These are phyloP conservation scores for Spondyliosoma cantharus DNA, from an alignment of 2,797 vertebrate species.

Conservation along the genomic window DNA sequence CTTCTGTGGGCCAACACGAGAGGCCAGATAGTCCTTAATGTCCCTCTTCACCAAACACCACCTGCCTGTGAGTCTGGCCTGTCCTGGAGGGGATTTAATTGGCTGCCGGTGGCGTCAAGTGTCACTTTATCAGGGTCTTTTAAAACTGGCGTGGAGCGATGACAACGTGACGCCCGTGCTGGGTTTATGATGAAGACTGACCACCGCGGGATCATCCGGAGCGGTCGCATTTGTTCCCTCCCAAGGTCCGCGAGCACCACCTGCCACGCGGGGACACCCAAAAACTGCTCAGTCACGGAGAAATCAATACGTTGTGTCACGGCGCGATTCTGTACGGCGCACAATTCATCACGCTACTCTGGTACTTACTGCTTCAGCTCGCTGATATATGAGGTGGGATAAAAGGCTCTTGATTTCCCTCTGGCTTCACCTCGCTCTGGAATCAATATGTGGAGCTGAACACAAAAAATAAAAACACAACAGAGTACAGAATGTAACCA, in stretches of 20 bases:
- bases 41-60: neutral
- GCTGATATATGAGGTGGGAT: constrained; percentile 57
- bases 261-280: constrained; percentile 38
- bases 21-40: constrained; percentile 7
- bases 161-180: constrained; percentile 31
- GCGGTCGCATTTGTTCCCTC: neutral
- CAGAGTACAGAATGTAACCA: constrained; percentile 39
- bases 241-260: constrained; percentile 25
- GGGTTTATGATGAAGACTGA: constrained; percentile 47
- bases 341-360: constrained; percentile 54
- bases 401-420: constrained; percentile 69
- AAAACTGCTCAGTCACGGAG: constrained; percentile 56
- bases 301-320: constrained; percentile 64
- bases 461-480: constrained; percentile 37
- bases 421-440: constrained; percentile 32
- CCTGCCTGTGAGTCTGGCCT: neutral
- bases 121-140: constrained; percentile 39
- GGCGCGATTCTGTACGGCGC: constrained; percentile 39
- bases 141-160: constrained; percentile 40
- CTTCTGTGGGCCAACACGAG: neutral
- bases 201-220: constrained; percentile 13
- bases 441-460: constrained; percentile 62
- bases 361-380: constrained; percentile 40
- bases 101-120: neutral
- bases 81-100: neutral